A percentile compares a stretch with the other conserved stretches of the same genome.
Conservation (phyloP, 2,113 vertebrate genomes). For the Istiophorus platypterus region DNA sequence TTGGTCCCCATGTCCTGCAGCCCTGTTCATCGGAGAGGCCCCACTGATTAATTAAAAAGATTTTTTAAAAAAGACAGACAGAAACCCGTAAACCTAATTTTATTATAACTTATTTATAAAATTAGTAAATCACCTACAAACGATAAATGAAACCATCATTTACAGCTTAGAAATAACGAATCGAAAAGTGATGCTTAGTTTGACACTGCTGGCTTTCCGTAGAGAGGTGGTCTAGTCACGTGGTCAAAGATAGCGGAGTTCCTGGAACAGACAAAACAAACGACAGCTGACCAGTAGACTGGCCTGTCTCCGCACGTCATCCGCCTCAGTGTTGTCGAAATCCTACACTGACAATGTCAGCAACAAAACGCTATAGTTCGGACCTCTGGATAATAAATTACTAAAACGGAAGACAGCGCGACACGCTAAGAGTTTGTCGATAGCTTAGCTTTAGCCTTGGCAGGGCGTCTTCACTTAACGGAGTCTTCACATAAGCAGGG, state of each 20-base stretch:
- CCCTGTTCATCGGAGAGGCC: too few relatives aligned
- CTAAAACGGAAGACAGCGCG: neutral
- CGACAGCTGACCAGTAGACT: conserved; percentile 48
- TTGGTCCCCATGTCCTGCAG: too few relatives aligned
- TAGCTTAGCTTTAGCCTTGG: conserved; percentile 54
- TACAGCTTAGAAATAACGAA: neutral
- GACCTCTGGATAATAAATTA: neutral
- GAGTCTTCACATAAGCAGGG: neutral
- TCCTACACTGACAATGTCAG: conserved; percentile 13
- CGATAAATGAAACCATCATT: neutral
- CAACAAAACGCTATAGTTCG: neutral
- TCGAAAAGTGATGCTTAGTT: neutral
- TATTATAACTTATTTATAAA: neutral
- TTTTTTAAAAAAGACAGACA: too few relatives aligned
- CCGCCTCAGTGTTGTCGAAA: neutral
- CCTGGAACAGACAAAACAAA: conserved; percentile 82
- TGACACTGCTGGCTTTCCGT: conserved; percentile 68
- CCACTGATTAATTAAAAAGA: too few relatives aligned
- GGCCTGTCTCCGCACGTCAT: neutral
- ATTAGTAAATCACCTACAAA: neutral
- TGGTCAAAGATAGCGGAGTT: conserved; percentile 67
- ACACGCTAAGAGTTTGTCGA: neutral
- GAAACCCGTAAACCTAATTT: too few relatives aligned
- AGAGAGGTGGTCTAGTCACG: conserved; percentile 74
- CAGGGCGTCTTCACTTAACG: neutral